phyloP scores from a whole-genome alignment of 37 sponge, comb jelly and placozoan genomes.

The Eunapius fragilis region DNA sequence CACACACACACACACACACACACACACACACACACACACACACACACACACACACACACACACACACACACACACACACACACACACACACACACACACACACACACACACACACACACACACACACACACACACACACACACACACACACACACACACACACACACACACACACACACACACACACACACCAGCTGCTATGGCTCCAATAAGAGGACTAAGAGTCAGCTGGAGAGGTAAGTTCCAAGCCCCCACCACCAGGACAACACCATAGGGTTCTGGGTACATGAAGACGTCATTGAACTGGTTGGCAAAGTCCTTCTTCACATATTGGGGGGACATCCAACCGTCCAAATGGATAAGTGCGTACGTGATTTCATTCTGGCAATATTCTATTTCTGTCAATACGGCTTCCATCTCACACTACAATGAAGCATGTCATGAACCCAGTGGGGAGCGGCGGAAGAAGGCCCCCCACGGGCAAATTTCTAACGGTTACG shows the following conservation, averaged over 20 bases:
- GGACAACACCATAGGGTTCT: constrained; percentile 84
- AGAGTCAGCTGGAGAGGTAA: constrained; percentile 81
- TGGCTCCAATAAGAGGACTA: constrained; percentile 85
- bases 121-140: too few species aligned
- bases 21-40: too few species aligned
- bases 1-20: too few species aligned
- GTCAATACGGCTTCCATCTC: constrained; percentile 40
- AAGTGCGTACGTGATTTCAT: constrained; percentile 46
- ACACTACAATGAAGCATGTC: constrained; percentile 3
- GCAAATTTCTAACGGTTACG: not conserved
- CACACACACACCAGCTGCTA: constrained; percentile 73
- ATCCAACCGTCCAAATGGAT: constrained; percentile 68
- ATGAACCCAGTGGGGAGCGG: not conserved
- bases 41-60: too few species aligned
- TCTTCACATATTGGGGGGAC: constrained; percentile 41
- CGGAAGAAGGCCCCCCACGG: not conserved
- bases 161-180: too few species aligned
- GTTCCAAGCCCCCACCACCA: constrained; percentile 91
- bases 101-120: too few species aligned
- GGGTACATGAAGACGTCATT: constrained; percentile 50
- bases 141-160: too few species aligned
- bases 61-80: too few species aligned
- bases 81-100: too few species aligned
- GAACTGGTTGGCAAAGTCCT: constrained; percentile 53
- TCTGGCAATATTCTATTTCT: constrained; percentile 19